A percentile compares a stretch with the other conserved stretches of the same genome.
These are phyloP conservation scores for Orthosia gothica DNA, from an alignment of 2,888 invertebrate species.

Conservation along the genomic window DNA sequence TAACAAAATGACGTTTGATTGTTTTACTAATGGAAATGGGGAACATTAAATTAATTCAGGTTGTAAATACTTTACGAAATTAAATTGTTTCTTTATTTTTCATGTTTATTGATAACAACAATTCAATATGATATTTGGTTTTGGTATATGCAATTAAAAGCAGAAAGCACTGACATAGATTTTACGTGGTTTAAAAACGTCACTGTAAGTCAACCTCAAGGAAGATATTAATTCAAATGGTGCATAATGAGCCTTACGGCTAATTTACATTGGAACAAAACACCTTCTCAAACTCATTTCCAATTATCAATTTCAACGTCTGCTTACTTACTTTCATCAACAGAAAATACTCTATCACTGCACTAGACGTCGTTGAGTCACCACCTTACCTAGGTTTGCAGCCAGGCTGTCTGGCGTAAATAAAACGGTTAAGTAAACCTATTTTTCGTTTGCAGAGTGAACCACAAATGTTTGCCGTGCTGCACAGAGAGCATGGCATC, in stretches of 20 bases:
- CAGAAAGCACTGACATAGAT: background rate
- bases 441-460: slow-evolving; percentile 88
- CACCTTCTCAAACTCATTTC: background rate
- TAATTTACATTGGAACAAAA: background rate
- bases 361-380: background rate
- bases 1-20: slow-evolving; percentile 20
- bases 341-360: background rate
- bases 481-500: slow-evolving; percentile 91
- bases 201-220: background rate
- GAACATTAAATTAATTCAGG: slow-evolving; percentile 15
- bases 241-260: too few species aligned
- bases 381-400: background rate
- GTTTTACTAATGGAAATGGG: slow-evolving; percentile 16
- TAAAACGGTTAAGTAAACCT: slow-evolving; percentile 35
- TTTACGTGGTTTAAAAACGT: background rate
- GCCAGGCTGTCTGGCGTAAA: slow-evolving; percentile 23
- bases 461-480: slow-evolving; percentile 95
- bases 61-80: slow-evolving; percentile 27
- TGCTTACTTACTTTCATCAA: background rate
- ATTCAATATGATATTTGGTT: too few species aligned
- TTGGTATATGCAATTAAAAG: too few species aligned
- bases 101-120: background rate
- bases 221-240: too few species aligned
- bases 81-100: slow-evolving; percentile 5
- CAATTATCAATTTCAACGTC: background rate